These are phyloP conservation scores for Recurvirostra avosetta DNA, from an alignment of 2,113 vertebrate genomes.

Conservation along the genomic window DNA sequence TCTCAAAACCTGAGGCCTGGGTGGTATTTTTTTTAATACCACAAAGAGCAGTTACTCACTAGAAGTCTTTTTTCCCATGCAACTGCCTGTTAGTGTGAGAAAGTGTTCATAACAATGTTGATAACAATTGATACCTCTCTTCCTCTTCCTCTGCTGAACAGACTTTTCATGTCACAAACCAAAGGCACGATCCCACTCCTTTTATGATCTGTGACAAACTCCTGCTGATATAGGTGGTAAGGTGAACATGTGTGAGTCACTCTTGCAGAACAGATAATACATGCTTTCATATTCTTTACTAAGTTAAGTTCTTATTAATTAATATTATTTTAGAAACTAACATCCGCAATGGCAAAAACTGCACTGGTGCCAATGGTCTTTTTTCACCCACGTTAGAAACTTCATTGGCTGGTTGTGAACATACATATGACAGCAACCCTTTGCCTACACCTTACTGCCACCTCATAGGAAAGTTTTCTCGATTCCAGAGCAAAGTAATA, in stretches of 20 bases:
- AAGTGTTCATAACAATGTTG: not conserved
- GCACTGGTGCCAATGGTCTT: not conserved
- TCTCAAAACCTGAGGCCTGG: not conserved
- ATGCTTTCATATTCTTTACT: not conserved
- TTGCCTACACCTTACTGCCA: not conserved
- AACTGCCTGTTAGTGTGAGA: not conserved
- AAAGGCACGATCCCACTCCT: rapidly evolving
- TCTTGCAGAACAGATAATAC: not conserved
- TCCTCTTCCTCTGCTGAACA: not conserved
- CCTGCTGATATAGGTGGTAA: not conserved
- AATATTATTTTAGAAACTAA: not conserved
- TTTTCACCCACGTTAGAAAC: not conserved
- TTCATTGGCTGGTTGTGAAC: not conserved
- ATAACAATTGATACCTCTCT: not conserved
- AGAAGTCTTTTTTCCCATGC: not conserved
- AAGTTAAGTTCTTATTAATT: not conserved
- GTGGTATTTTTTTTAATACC: not conserved
- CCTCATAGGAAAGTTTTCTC: not conserved
- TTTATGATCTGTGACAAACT: not conserved
- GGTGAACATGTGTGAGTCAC: not conserved
- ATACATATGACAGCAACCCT: not conserved
- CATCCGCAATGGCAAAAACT: not conserved
- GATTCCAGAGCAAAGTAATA: not conserved
- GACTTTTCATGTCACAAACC: not conserved
- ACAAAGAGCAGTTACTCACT: not conserved